phyloP scores from a whole-genome alignment of 2,797 vertebrate species.

The Crenichthys baileyi region DNA sequence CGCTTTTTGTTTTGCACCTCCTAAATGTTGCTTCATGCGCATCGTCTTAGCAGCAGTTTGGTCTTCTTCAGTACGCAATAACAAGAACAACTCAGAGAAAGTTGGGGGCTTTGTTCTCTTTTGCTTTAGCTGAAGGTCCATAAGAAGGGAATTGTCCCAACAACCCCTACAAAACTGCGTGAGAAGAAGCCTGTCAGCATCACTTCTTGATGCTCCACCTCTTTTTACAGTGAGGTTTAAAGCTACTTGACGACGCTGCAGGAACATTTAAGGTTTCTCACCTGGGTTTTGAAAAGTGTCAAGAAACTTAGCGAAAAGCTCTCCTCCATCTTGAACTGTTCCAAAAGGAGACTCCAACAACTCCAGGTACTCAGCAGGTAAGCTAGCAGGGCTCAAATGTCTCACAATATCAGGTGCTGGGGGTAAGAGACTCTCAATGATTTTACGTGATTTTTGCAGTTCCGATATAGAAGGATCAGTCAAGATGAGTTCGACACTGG shows the following conservation, averaged over 20 bases:
- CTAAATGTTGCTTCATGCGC: neutral
- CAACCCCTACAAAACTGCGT: neutral
- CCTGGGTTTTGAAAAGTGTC: neutral
- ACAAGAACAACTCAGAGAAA: neutral
- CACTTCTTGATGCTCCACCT: neutral
- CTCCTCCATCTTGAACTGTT: conserved; percentile 4
- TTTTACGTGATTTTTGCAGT: neutral
- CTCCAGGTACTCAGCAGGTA: neutral
- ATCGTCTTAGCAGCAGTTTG: neutral
- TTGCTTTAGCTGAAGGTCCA: neutral
- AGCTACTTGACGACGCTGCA: neutral
- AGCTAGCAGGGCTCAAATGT: neutral
- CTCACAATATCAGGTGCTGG: neutral
- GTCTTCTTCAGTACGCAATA: neutral
- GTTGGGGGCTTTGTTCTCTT: neutral
- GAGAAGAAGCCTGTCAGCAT: neutral
- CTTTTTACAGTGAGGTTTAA: neutral
- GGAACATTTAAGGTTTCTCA: neutral
- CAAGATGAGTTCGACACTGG: neutral
- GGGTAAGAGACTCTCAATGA: conserved; percentile 4
- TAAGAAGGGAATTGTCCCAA: conserved; percentile 3
- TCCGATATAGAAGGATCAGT: neutral
- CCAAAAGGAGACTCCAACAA: conserved; percentile 4
- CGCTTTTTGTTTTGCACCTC: too few relatives aligned
- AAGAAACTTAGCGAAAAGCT: conserved; percentile 1